Conservation (phyloP, 2,113 vertebrate genomes). For the Suncus etruscus region DNA sequence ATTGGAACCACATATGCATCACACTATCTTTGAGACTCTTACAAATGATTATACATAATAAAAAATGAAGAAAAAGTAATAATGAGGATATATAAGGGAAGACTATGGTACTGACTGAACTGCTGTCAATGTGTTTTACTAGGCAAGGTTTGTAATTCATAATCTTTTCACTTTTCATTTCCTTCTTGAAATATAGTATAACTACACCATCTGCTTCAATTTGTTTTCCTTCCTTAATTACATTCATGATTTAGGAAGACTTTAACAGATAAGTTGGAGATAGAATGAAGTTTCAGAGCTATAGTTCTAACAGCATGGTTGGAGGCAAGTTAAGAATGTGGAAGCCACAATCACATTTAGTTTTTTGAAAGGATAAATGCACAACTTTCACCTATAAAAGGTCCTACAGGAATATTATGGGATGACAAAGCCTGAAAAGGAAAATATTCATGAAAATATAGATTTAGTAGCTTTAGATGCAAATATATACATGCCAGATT, state of each 20-base stretch:
- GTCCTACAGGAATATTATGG: too few relatives aligned
- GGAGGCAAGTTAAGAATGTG: too few relatives aligned
- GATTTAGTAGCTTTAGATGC: not conserved
- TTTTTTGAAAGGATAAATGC: too few relatives aligned
- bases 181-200: not conserved
- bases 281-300: not conserved
- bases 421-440: too few relatives aligned
- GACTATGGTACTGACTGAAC: not conserved
- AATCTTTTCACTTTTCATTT: slow-evolving; percentile 15
- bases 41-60: too few relatives aligned
- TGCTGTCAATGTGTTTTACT: not conserved
- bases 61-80: too few relatives aligned
- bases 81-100: not conserved
- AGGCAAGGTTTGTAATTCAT: slow-evolving; percentile 15
- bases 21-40: too few relatives aligned
- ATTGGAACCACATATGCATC: too few relatives aligned
- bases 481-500: not conserved
- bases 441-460: not conserved
- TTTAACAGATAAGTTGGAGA: not conserved
- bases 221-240: slow-evolving; percentile 33
- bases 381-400: too few relatives aligned
- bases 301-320: not conserved
- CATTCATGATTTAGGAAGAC: not conserved
- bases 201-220: not conserved
- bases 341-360: not conserved